Percentiles rank a stretch among this genome's conserved stretches.
phyloP scores from a whole-genome alignment of 1,140 invertebrate species.

The Drosophila busckii region DNA sequence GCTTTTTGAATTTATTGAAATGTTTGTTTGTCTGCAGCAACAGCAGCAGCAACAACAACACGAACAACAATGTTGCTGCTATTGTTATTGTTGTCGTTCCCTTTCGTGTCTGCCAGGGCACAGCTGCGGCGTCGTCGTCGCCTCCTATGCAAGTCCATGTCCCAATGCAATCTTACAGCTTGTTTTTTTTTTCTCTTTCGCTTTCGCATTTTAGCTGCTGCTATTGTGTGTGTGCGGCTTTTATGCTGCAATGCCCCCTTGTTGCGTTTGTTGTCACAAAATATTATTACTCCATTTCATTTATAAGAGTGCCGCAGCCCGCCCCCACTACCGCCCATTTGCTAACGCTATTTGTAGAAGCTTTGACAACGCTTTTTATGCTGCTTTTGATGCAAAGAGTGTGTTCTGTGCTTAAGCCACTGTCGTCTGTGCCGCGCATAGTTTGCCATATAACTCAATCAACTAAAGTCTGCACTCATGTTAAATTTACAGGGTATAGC shows the following conservation, averaged over 20 bases:
- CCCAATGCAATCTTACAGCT: constrained; percentile 25
- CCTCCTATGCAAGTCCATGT: not conserved
- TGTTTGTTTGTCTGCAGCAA: constrained; percentile 69
- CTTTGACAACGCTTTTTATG: constrained; percentile 31
- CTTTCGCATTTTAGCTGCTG: too few species aligned
- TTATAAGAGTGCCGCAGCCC: constrained; percentile 62
- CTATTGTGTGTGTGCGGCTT: constrained; percentile 26
- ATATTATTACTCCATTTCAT: constrained; percentile 78
- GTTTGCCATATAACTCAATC: too few species aligned
- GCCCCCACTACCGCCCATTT: not conserved
- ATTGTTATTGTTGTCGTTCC: constrained; percentile 21
- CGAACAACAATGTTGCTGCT: constrained; percentile 15
- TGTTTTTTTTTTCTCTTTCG: too few species aligned
- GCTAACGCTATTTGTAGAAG: constrained; percentile 20
- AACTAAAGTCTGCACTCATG: too few species aligned
- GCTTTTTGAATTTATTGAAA: constrained; percentile 72
- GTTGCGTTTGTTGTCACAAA: constrained; percentile 65
- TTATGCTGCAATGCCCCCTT: not conserved
- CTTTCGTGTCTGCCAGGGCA: constrained; percentile 32
- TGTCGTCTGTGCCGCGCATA: not conserved
- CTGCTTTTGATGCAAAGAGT: not conserved
- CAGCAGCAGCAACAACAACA: not conserved
- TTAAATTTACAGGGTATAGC: too few species aligned
- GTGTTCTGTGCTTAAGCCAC: constrained; percentile 1
- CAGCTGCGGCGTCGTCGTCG: constrained; percentile 32